Evolutionary conservation across 2,113 vertebrate genomes (phyloP), one percentile per base, ranked within the genome.

Genomic region (Peromyscus leucopus): DNA sequence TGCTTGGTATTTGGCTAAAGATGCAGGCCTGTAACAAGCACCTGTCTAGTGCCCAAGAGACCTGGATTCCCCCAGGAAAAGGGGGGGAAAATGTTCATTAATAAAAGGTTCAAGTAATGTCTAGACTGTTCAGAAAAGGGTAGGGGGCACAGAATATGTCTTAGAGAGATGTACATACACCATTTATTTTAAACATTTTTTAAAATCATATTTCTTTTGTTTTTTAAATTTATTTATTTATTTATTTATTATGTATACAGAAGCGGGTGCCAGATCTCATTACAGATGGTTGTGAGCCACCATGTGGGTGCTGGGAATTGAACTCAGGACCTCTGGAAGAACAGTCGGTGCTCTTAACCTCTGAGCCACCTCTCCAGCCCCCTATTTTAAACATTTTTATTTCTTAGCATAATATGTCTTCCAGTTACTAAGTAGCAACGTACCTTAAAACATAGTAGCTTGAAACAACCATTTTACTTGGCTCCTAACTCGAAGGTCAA

Each of bases 361-460:
- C n/a, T n/a, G n/a, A n/a, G n/a, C n/a, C n/a, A n/a, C n/a, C n/a
- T n/a, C n/a, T n/a, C n/a, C n/a, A n/a, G n/a, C n/a, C n/a, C n/a
- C n/a, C n/a, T 42, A 92, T 48, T 63, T 83, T 80, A 94, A 89
- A 67, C 82, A 90, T 17, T 88, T 90, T 82, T 63, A 91, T 71
- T 94, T 82, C 85, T 96, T 89, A 61, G 76, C 90, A 51, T 90
- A 61, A 16, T 13, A 7, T 36, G 17, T 90, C 46, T 87, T 96
- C 12, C 51, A 71, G 85, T 74, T 69, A 93, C 7, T 80, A 90
- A 33, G 57, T 42, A 84, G 92, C 75, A 90, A 92, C 74, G 75
- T 36, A 91, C 46, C 7, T n/a, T 67, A n/a, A 87, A 90, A 57
- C 46, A n/a, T 65, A 90, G 61, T 15, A 71, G 67, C n/a, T 92